phyloP scores from a whole-genome alignment of 1,140 invertebrate species.

The Ceratosolen fusciceps region DNA sequence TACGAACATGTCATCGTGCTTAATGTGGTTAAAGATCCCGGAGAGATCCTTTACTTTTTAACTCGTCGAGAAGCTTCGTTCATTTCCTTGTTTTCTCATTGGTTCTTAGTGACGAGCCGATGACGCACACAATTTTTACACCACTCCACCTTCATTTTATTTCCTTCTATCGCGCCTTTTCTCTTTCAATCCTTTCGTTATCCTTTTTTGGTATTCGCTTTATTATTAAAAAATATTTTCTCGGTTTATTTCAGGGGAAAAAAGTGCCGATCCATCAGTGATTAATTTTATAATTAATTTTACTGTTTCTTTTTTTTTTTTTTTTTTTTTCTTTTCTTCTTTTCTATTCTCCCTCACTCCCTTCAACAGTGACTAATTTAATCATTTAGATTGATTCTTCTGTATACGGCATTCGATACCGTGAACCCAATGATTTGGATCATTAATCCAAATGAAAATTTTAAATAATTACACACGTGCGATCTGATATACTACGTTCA shows the following conservation, averaged over 20 bases:
- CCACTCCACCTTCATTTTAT: background rate
- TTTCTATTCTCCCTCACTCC: too few species aligned
- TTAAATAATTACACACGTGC: too few species aligned
- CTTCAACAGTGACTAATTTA: too few species aligned
- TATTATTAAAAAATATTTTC: background rate
- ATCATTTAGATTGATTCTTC: too few species aligned
- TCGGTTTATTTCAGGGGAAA: background rate
- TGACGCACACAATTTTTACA: background rate
- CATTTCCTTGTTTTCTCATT: background rate
- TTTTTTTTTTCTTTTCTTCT: too few species aligned
- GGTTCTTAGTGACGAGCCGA: background rate
- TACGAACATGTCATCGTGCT: background rate
- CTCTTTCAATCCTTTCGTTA: background rate
- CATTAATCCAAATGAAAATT: too few species aligned
- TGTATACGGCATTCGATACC: too few species aligned
- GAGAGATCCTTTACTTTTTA: background rate
- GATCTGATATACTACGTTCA: too few species aligned
- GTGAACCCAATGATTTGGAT: too few species aligned
- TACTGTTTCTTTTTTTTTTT: too few species aligned
- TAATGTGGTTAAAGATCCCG: background rate
- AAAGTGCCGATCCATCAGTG: too few species aligned
- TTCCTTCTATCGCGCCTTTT: conserved; percentile 14
- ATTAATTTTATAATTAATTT: too few species aligned
- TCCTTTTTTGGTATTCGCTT: background rate
- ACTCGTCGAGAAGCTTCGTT: background rate